phyloP scores from a whole-genome alignment of 2,113 vertebrate genomes.

The Onychostoma macrolepis region DNA sequence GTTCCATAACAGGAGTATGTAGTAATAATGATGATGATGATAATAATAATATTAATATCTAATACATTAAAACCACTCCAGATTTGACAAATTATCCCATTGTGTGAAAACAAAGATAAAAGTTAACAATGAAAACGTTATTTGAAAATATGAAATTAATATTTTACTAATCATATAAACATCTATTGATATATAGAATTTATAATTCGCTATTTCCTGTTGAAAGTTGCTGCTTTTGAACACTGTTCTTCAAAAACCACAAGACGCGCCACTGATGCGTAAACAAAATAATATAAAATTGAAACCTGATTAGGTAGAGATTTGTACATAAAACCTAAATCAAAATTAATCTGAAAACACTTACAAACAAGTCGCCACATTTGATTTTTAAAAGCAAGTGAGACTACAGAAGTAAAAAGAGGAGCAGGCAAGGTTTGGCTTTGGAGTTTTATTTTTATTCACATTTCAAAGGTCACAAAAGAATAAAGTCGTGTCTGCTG shows the following conservation, averaged over 20 bases:
- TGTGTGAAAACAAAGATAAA: too few species aligned
- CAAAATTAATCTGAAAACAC: neutral
- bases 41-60: too few species aligned
- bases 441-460: slow-evolving; percentile 41
- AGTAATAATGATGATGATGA: too few species aligned
- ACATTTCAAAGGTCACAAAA: slow-evolving; percentile 44
- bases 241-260: neutral
- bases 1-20: too few species aligned
- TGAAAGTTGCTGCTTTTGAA: neutral
- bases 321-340: neutral
- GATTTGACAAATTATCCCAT: too few species aligned
- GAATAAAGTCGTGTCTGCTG: neutral
- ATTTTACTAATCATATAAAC: too few species aligned
- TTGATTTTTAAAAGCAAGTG: neutral
- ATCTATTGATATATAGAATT: too few species aligned
- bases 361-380: neutral
- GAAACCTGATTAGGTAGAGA: neutral
- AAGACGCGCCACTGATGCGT: neutral
- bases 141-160: too few species aligned
- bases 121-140: too few species aligned
- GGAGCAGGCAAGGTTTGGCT: neutral
- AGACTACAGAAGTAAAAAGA: neutral
- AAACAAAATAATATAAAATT: neutral
- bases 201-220: too few species aligned
- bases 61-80: too few species aligned